Evolutionary conservation across 35 echinoderm and acorn worm genomes (phyloP), one percentile per base, ranked within the genome.

Genomic region (Amphiura filiformis): DNA sequence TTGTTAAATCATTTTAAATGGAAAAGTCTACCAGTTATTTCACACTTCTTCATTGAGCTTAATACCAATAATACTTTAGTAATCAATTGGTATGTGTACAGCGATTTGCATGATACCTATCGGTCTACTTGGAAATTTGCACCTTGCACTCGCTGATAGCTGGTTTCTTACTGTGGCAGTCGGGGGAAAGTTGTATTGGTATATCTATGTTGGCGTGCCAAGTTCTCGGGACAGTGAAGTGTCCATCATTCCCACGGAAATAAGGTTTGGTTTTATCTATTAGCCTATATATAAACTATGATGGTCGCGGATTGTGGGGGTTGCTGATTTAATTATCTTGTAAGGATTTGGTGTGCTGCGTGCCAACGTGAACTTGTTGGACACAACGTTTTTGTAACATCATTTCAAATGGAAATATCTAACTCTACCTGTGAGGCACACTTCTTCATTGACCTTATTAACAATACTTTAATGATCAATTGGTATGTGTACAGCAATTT

Each of bases 81-180:
- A 4, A 11, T 70, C 26, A 20, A 11, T 70, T 23, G 28, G 26
- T 70, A 70, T 30, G 28, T 70, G 9, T 87, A 87, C 85, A 76
- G 38, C 39, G 38, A 28, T 18, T 23, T 76, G 31, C n/a, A 38
- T 86, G 9, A 31, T 86, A 36, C 11, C 61, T 26, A 32, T 86
- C 13, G 84, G 84, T 39, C 56, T 86, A 15, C 15, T 86, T 14
- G 61, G 57, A n/a, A 86, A 86, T 39, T 34, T 32, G 12, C 76
- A 76, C 32, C 32, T 86, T 18, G 84, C 84, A 22, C 31, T 86
- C 17, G 61, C 84, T 17, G 84, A 86, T 41, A 12, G 34, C 17
- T 40, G 57, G 5, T 86, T 76, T 35, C 65, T 86, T 30, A 36
- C 56, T 4, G 30, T 76, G 12, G 75, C 35, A n/a, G 61, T 44